Evolutionary conservation across 2,797 vertebrate genomes (phyloP).

Genomic region (Podarcis lilfordi): DNA sequence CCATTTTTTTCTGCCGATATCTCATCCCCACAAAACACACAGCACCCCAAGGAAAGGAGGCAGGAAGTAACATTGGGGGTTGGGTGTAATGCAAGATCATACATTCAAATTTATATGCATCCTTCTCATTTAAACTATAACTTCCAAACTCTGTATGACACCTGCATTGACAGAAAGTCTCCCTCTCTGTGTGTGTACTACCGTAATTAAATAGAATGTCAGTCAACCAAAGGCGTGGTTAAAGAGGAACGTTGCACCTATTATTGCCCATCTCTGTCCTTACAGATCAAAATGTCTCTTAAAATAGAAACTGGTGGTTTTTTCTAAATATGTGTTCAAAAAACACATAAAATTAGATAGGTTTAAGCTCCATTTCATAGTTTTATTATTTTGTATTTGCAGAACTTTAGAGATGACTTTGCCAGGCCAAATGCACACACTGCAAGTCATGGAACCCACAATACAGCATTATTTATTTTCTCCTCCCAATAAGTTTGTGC

Average conservation of each 20-base stretch:
- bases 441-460: not conserved
- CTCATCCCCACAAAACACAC: no score
- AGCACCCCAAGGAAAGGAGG: not conserved
- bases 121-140: not conserved
- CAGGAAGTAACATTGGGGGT: not conserved
- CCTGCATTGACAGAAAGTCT: not conserved
- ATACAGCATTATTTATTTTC: not conserved
- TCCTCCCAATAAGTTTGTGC: not conserved
- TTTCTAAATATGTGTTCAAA: not conserved
- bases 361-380: not conserved
- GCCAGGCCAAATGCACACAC: not conserved
- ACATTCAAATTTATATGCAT: not conserved
- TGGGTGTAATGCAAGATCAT: not conserved
- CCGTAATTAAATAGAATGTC: no score
- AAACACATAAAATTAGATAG: not conserved
- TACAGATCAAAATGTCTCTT: not conserved
- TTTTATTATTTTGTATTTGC: not conserved
- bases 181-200: not conserved
- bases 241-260: not conserved
- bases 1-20: no score
- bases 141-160: not conserved
- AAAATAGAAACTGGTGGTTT: not conserved
- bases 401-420: not conserved
- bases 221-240: no score
- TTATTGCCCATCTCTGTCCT: not conserved